Evolutionary conservation across 2,888 invertebrate species (phyloP).

Genomic region (Portevinia maculata): DNA sequence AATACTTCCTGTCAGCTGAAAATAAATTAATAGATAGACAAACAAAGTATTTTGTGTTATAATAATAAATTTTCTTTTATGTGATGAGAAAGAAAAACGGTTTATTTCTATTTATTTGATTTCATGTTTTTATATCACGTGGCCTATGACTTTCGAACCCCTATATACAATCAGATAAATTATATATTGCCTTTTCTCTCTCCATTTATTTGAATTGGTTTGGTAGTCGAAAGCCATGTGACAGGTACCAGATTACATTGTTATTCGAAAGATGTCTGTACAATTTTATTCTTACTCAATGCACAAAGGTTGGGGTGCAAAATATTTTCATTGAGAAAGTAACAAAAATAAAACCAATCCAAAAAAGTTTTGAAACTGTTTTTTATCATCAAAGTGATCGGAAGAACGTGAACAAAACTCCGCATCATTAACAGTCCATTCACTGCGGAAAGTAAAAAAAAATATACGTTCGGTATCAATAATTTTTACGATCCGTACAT

Average conservation of each 20-base stretch:
- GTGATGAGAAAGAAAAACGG: constrained; percentile 14
- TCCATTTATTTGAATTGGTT: constrained; percentile 18
- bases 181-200: constrained; percentile 31
- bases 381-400: constrained; percentile 23
- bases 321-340: constrained; percentile 13
- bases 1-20: constrained; percentile 21
- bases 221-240: constrained; percentile 48
- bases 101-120: constrained; percentile 19
- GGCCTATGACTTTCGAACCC: constrained; percentile 31
- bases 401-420: constrained; percentile 12
- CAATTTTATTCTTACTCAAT: background rate
- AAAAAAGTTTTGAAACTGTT: constrained; percentile 1
- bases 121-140: constrained; percentile 18
- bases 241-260: constrained; percentile 59
- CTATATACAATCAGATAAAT: constrained; percentile 56
- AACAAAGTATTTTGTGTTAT: constrained; percentile 18
- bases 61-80: constrained; percentile 46
- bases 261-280: constrained; percentile 13
- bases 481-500: constrained; percentile 44
- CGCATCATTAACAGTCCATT: constrained; percentile 24
- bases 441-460: background rate
- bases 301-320: constrained; percentile 25
- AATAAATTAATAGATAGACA: constrained; percentile 2
- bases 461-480: no score
- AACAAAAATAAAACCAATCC: background rate